Evolutionary conservation across 2,888 invertebrate genomes (phyloP).

Genomic region (Melangyna quadrimaculata): DNA sequence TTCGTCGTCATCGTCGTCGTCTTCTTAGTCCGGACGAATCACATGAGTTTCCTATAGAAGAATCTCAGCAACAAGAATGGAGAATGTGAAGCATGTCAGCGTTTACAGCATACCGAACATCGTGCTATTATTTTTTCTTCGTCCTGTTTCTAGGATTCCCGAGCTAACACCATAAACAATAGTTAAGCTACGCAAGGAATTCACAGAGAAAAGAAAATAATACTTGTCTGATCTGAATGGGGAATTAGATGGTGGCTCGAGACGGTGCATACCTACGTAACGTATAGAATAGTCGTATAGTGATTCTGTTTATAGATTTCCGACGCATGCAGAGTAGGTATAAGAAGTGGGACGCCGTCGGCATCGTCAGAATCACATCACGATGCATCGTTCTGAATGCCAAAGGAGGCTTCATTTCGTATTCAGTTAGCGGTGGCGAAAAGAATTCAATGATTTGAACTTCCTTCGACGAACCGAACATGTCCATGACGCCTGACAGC

Average conservation of each 20-base stretch:
- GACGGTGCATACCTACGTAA: background rate
- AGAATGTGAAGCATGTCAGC: constrained; percentile 67
- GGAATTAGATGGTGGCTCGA: constrained; percentile 49
- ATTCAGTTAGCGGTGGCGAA: constrained; percentile 63
- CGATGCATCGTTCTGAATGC: constrained; percentile 33
- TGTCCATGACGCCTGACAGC: constrained; percentile 23
- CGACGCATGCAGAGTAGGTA: constrained; percentile 32
- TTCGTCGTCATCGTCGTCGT: no score
- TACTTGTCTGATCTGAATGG: constrained; percentile 69
- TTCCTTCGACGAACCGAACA: constrained; percentile 41
- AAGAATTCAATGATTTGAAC: constrained; percentile 70
- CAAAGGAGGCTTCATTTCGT: constrained; percentile 66
- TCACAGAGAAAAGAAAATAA: constrained; percentile 66
- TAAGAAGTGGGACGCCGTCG: constrained; percentile 3
- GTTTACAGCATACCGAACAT: constrained; percentile 66
- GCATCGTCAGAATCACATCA: no score
- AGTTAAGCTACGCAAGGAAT: constrained; percentile 64
- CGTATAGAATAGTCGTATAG: background rate
- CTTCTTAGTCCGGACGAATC: background rate
- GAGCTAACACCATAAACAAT: constrained; percentile 70
- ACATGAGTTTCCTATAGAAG: background rate
- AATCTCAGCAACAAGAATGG: constrained; percentile 64
- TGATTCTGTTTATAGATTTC: background rate
- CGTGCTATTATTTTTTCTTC: constrained; percentile 30
- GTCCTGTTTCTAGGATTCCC: constrained; percentile 37